These are phyloP conservation scores for Taenaris catops DNA, from an alignment of 2,888 invertebrate species.

Conservation along the genomic window DNA sequence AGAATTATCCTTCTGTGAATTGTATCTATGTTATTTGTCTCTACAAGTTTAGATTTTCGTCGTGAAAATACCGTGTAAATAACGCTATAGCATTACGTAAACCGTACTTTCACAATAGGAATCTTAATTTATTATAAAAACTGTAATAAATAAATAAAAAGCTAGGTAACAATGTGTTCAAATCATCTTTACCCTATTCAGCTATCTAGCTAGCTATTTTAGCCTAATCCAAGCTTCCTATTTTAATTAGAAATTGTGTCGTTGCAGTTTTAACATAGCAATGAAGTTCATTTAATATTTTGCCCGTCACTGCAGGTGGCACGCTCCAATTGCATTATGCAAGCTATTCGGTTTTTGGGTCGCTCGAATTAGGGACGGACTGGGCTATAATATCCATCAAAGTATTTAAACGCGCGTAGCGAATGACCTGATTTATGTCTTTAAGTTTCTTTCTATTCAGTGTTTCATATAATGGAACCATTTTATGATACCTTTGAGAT, in stretches of 20 bases:
- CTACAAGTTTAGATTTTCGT: no score
- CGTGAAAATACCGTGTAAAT: no score
- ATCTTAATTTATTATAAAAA: no score
- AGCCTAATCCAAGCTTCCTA: conserved; percentile 17
- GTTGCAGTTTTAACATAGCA: conserved; percentile 23
- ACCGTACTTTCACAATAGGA: no score
- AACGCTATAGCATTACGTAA: no score
- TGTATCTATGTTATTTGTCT: no score
- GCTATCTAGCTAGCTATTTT: not conserved
- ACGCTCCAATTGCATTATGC: conserved; percentile 66
- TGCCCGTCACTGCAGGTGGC: conserved; percentile 46
- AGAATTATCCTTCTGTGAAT: no score
- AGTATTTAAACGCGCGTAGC: conserved; percentile 12
- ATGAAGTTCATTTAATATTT: conserved; percentile 38
- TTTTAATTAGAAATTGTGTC: conserved; percentile 27
- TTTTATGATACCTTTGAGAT: no score
- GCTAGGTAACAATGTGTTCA: no score
- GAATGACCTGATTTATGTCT: not conserved
- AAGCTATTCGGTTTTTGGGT: conserved; percentile 60
- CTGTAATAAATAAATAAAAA: no score
- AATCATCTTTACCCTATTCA: no score
- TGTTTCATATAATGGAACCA: not conserved
- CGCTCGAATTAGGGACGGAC: conserved; percentile 41
- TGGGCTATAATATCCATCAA: conserved; percentile 23
- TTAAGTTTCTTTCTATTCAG: conserved; percentile 1